These are phyloP conservation scores for Eubasilissa splendida DNA, from an alignment of 2,888 invertebrate species.

Conservation along the genomic window DNA sequence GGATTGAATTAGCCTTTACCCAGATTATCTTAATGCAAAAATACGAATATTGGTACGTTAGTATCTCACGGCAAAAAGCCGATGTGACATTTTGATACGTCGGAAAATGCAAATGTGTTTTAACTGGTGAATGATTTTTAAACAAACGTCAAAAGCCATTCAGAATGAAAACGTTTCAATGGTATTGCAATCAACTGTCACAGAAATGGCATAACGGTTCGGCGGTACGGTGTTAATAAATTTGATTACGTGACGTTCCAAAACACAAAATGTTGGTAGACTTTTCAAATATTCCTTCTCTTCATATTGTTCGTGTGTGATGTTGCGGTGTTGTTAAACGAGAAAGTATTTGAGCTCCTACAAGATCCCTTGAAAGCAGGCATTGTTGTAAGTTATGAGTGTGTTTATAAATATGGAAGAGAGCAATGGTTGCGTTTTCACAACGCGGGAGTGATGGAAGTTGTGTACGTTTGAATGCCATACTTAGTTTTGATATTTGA, in stretches of 20 bases:
- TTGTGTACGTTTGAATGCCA: neutral
- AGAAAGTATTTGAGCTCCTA: too few relatives aligned
- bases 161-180: conserved; percentile 24
- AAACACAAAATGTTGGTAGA: neutral
- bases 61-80: neutral
- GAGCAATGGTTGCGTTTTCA: neutral
- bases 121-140: conserved; percentile 4
- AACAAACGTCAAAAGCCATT: neutral
- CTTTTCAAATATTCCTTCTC: neutral
- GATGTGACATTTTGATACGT: conserved; percentile 36
- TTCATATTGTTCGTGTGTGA: too few relatives aligned
- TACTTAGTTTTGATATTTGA: conserved; percentile 33
- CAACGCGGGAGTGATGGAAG: neutral
- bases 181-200: conserved; percentile 13
- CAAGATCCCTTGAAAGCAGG: too few relatives aligned
- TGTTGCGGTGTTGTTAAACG: too few relatives aligned
- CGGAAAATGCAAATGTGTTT: conserved; percentile 42
- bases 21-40: conserved; percentile 27
- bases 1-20: conserved; percentile 38
- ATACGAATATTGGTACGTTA: neutral
- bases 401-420: too few relatives aligned
- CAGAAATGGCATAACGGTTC: conserved; percentile 15
- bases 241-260: conserved; percentile 12
- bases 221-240: conserved; percentile 13
- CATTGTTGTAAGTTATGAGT: too few relatives aligned